Evolutionary conservation across 1,140 invertebrate genomes (phyloP).

Genomic region (Calephelis nemesis): DNA sequence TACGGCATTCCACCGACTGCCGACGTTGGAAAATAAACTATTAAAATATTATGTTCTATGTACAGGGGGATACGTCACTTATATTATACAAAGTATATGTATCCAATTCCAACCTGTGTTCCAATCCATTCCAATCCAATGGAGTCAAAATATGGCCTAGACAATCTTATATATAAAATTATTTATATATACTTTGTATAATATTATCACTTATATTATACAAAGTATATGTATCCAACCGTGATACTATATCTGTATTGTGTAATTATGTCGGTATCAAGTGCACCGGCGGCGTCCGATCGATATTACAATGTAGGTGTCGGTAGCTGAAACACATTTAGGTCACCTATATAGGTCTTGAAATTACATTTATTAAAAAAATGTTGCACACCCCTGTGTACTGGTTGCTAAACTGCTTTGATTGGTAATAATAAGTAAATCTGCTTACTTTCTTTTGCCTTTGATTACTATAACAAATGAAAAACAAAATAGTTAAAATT

Average conservation of each 20-base stretch:
- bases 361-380: neutral
- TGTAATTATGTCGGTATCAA: constrained; percentile 9
- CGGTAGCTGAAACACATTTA: constrained; percentile 29
- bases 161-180: too few relatives aligned
- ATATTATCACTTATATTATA: neutral
- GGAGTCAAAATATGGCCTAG: too few relatives aligned
- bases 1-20: too few relatives aligned
- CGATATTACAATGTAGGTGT: constrained; percentile 40
- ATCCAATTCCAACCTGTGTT: too few relatives aligned
- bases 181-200: too few relatives aligned
- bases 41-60: neutral
- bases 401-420: too few relatives aligned
- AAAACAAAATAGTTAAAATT: too few relatives aligned
- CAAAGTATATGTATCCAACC: neutral
- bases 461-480: too few relatives aligned
- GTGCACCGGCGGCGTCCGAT: constrained; percentile 19
- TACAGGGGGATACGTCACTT: neutral
- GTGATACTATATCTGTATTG: neutral
- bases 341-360: constrained; percentile 28
- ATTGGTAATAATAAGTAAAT: too few relatives aligned
- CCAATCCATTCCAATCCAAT: too few relatives aligned
- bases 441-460: too few relatives aligned
- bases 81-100: neutral
- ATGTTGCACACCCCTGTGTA: neutral
- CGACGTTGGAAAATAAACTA: too few relatives aligned